Base-by-base conservation (phyloP, 2,113 vertebrate species). In the Callithrix jacchus region DNA sequence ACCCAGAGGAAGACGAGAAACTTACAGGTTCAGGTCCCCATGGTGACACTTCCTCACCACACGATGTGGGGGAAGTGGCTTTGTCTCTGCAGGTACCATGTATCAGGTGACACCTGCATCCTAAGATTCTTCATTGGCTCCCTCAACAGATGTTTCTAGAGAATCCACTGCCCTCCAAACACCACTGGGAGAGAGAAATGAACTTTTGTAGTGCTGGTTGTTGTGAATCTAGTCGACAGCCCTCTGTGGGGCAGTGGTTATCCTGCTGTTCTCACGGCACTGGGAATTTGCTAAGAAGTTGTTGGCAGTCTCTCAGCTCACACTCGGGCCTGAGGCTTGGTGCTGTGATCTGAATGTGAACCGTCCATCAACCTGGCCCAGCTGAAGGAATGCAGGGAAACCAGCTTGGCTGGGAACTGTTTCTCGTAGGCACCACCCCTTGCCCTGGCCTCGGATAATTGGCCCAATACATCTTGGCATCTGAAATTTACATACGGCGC, bases 401-500 rank as follows among this genome's bases (percentile, higher is more conserved):
- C 97, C 92, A 85, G 97, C 93, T 95, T 96, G 95, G 76, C 56
- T 18, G 95, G 96, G 91, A 96, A 61, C 93, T 81, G 95, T 97
- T 93, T 79, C 49, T 97, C 58, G 25, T 35, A 87, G 94, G 92
- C 88, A 79, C 98, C 95, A 30, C 97, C 97, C 96, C 96, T 77
- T 18, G 94, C 96, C 82, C 88, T 66, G 73, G 98, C 98, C 98
- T 95, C 93, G 2, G 97, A 94, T 98, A 98, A 98, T 98, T 98
- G 98, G 98, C 98, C 98, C 98, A 97, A 97, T 98, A 94, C 94
- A 92, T 98, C 98, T 98, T 93, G 97, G 98, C 95, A 42, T 68
- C 71, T 4, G 0, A 42, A 98, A 98, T 98, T 98, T 98, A 96
- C 98, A 97, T 98, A 93, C 3, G 4, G 87, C 0, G 1, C 70